A percentile compares a stretch with the other conserved stretches of the same genome.
Evolutionary conservation across 2,113 vertebrate genomes (phyloP).

Genomic region (Laticauda laticaudata): DNA sequence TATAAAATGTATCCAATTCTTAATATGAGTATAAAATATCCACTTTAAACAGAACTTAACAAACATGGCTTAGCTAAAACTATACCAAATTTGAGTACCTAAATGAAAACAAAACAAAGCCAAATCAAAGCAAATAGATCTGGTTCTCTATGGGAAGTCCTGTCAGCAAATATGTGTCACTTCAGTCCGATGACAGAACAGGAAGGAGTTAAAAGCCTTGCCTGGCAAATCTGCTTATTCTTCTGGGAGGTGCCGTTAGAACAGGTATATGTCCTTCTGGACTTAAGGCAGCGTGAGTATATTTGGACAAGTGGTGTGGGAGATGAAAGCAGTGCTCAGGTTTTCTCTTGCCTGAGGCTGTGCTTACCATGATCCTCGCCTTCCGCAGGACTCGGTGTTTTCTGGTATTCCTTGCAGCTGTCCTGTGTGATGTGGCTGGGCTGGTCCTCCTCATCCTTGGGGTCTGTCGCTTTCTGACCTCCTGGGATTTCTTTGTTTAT

Average conservation of each 20-base stretch:
- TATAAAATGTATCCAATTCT: neutral
- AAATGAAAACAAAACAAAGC: neutral
- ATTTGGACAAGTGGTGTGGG: conserved; percentile 31
- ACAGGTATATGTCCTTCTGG: conserved; percentile 59
- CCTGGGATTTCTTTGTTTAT: conserved; percentile 84
- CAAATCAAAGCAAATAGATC: neutral
- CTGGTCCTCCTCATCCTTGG: conserved; percentile 77
- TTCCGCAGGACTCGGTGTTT: conserved; percentile 49
- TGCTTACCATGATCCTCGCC: conserved; percentile 26
- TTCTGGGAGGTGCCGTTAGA: conserved; percentile 41
- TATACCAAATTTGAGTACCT: neutral
- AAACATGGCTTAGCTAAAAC: neutral
- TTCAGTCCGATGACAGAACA: conserved; percentile 40
- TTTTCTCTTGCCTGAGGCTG: conserved; percentile 41
- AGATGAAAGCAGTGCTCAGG: neutral
- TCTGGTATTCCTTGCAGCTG: conserved; percentile 64
- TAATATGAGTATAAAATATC: neutral
- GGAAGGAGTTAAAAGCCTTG: conserved; percentile 54
- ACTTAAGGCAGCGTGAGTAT: conserved; percentile 22
- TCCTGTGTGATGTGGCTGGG: conserved; percentile 73
- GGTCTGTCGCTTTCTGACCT: conserved; percentile 69
- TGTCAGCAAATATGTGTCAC: conserved; percentile 14
- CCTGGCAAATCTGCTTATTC: conserved; percentile 48
- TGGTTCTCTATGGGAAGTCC: neutral
- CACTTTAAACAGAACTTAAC: neutral